Conservation (phyloP, 2,797 vertebrate genomes). For the Neomorphus geoffroyi region DNA sequence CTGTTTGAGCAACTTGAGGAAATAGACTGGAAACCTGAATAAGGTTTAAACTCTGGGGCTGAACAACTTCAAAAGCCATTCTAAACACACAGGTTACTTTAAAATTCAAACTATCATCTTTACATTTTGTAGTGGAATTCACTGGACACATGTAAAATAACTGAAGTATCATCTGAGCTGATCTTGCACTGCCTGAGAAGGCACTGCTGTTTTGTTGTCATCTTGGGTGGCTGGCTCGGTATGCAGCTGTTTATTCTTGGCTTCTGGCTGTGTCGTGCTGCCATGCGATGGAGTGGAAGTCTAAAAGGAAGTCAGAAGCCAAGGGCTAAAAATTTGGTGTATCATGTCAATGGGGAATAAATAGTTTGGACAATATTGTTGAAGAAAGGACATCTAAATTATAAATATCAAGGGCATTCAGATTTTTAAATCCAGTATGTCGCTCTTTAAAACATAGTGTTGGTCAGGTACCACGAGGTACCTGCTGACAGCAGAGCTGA, state of each 20-base stretch:
- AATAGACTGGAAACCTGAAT: neutral
- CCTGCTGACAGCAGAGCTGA: neutral
- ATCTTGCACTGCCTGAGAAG: neutral
- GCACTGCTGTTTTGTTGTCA: neutral
- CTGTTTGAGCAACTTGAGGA: neutral
- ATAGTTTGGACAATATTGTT: neutral
- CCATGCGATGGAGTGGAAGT: neutral
- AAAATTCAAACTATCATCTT: neutral
- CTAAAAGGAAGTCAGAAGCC: neutral
- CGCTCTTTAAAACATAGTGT: neutral
- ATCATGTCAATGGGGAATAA: neutral
- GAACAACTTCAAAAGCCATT: neutral
- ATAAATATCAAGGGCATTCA: neutral
- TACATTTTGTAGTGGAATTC: neutral
- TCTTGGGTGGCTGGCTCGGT: neutral
- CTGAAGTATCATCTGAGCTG: neutral
- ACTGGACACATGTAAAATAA: neutral
- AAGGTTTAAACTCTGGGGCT: neutral
- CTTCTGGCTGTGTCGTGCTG: neutral
- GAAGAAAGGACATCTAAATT: neutral
- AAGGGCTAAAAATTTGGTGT: neutral
- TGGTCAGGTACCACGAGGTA: no score
- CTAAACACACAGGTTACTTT: neutral
- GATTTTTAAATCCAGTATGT: neutral
- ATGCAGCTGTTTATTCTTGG: neutral